These are phyloP conservation scores for Paedocypris sp. DNA, from an alignment of 2,113 vertebrate species.

Conservation along the genomic window DNA sequence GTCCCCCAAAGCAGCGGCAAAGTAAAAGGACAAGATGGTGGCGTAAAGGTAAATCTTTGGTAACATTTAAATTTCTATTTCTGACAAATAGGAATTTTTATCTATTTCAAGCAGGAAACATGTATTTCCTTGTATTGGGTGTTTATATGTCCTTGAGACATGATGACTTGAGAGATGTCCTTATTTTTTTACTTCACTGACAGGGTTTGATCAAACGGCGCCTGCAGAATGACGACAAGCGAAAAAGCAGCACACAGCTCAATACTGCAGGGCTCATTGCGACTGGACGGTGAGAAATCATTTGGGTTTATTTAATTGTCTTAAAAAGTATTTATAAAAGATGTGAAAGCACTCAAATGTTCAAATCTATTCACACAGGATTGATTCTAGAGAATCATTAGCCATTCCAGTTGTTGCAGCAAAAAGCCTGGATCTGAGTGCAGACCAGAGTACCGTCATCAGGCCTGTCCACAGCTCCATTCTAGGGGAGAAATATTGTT, in stretches of 20 bases:
- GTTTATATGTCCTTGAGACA: too few relatives aligned
- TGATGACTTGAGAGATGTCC: too few relatives aligned
- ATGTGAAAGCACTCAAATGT: too few relatives aligned
- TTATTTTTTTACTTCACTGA: slow-evolving; percentile 33
- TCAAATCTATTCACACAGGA: too few relatives aligned
- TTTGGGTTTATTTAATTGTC: too few relatives aligned
- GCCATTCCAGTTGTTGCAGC: slow-evolving; percentile 49
- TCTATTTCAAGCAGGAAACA: too few relatives aligned
- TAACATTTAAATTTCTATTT: too few relatives aligned
- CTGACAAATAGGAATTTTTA: too few relatives aligned
- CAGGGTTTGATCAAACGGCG: slow-evolving; percentile 52
- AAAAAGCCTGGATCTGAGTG: slow-evolving; percentile 69
- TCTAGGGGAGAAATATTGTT: slow-evolving; percentile 80
- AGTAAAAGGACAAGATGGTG: slow-evolving; percentile 55
- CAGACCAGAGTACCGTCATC: slow-evolving; percentile 65
- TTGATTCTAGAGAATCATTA: slow-evolving; percentile 71
- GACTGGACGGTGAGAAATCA: slow-evolving; percentile 41
- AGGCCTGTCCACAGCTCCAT: slow-evolving; percentile 83
- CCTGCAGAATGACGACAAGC: slow-evolving; percentile 42
- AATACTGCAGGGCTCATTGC: slow-evolving; percentile 39
- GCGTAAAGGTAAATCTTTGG: slow-evolving; percentile 53
- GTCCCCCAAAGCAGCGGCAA: slow-evolving; percentile 34
- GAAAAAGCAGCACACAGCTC: slow-evolving; percentile 49
- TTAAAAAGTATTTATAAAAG: too few relatives aligned
- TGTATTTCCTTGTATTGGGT: slow-evolving; percentile 24